A percentile compares a stretch with the other conserved stretches of the same genome.
phyloP scores from a whole-genome alignment of 2,797 vertebrate genomes.

The Scolopax rusticola region DNA sequence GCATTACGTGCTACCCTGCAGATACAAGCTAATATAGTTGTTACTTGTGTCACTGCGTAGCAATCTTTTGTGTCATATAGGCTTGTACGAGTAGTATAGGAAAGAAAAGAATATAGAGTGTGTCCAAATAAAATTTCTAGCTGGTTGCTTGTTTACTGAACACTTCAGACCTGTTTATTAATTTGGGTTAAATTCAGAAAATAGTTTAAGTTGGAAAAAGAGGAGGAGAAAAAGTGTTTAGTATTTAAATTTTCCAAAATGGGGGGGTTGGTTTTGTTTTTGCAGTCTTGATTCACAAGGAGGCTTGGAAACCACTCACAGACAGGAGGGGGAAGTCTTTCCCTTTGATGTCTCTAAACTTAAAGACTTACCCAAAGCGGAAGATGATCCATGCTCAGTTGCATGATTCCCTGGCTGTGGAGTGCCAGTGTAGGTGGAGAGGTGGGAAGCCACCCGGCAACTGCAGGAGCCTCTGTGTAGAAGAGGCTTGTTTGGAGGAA shows the following conservation, averaged over 20 bases:
- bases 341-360: not conserved
- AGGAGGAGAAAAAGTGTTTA: not conserved
- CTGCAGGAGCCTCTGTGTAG: not conserved
- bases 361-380: not conserved
- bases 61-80: not conserved
- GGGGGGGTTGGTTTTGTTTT: not conserved
- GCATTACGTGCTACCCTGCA: not conserved
- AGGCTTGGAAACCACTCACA: not conserved
- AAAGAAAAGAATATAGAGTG: not conserved
- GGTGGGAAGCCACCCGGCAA: not conserved
- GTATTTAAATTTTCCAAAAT: not conserved
- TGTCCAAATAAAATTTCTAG: not conserved
- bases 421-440: fast-evolving
- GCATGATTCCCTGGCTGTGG: not conserved
- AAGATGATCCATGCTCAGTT: fast-evolving
- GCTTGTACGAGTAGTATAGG: not conserved
- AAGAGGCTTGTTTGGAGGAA: not conserved
- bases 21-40: not conserved
- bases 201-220: not conserved
- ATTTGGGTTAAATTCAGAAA: not conserved
- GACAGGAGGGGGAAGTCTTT: not conserved
- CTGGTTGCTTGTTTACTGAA: not conserved
- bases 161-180: not conserved
- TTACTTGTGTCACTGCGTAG: not conserved
- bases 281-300: fast-evolving